These are phyloP conservation scores for Enteromius fasciolatus DNA, from an alignment of 2,797 vertebrate genomes.

Conservation along the genomic window DNA sequence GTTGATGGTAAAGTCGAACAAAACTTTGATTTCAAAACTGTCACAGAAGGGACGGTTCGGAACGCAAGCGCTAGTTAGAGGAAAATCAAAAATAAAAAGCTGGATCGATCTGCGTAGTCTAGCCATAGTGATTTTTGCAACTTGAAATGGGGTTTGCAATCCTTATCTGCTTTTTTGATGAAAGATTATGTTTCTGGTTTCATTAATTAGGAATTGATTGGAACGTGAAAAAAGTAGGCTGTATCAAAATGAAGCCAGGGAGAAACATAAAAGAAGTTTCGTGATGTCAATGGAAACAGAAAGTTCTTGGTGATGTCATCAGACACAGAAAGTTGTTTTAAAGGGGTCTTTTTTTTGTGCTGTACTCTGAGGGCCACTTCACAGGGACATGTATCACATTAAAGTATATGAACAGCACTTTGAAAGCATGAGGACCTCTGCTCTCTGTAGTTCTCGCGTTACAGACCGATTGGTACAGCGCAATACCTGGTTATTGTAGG, in stretches of 20 bases:
- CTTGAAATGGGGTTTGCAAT: not conserved
- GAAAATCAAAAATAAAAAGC: conserved; percentile 4
- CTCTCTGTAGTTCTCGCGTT: too few relatives aligned
- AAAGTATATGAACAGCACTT: too few relatives aligned
- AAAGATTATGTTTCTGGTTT: not conserved
- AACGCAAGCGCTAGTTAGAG: not conserved
- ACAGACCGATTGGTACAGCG: too few relatives aligned
- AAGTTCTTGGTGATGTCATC: not conserved
- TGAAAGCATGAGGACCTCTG: too few relatives aligned
- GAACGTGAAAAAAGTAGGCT: not conserved
- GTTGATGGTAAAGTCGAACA: conserved; percentile 7
- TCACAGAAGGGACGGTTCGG: not conserved
- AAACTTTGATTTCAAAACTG: not conserved
- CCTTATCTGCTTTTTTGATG: not conserved
- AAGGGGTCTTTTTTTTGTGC: not conserved
- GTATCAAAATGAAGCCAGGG: not conserved
- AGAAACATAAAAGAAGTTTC: not conserved
- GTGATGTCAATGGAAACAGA: not conserved
- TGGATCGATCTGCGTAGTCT: not conserved
- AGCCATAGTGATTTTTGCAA: not conserved
- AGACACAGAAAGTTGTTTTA: not conserved
- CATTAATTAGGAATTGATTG: not conserved
- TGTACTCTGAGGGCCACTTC: too few relatives aligned
- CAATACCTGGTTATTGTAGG: too few relatives aligned
- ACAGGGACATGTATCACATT: too few relatives aligned